Conservation (phyloP, 2,888 invertebrate genomes). For the Pecten maximus region DNA sequence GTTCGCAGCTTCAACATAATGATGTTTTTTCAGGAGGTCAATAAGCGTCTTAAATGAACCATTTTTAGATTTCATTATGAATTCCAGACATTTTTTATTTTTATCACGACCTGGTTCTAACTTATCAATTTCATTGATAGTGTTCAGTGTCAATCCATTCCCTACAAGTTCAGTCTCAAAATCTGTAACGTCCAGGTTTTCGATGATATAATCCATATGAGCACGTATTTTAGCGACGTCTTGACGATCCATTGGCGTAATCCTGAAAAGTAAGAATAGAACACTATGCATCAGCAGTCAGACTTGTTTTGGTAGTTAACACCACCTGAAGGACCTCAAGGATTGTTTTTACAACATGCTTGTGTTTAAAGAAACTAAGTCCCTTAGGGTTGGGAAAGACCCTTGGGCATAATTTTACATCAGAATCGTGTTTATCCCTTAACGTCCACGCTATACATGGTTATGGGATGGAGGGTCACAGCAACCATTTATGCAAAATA, state of each 20-base stretch:
- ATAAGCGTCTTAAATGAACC: not conserved
- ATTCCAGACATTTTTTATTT: slow-evolving; percentile 2
- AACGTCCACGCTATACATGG: too few relatives aligned
- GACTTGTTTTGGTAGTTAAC: too few relatives aligned
- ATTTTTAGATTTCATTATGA: not conserved
- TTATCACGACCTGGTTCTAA: not conserved
- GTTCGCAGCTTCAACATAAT: not conserved
- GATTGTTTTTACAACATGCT: too few relatives aligned
- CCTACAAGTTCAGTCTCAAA: not conserved
- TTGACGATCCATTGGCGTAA: not conserved
- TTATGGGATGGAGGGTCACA: too few relatives aligned
- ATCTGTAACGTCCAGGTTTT: not conserved
- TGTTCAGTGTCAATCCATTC: not conserved
- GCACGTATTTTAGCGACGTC: not conserved
- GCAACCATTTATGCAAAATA: too few relatives aligned
- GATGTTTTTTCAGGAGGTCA: not conserved
- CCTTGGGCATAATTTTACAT: too few relatives aligned
- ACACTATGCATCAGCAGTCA: too few relatives aligned
- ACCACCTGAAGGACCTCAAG: too few relatives aligned
- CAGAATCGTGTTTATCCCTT: too few relatives aligned
- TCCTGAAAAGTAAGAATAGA: not conserved
- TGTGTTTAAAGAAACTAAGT: too few relatives aligned
- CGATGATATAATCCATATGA: not conserved
- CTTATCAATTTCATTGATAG: not conserved
- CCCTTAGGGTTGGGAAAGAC: too few relatives aligned